phyloP scores from a whole-genome alignment of 2,797 vertebrate species.

The Rhadinocentrus ornatus region DNA sequence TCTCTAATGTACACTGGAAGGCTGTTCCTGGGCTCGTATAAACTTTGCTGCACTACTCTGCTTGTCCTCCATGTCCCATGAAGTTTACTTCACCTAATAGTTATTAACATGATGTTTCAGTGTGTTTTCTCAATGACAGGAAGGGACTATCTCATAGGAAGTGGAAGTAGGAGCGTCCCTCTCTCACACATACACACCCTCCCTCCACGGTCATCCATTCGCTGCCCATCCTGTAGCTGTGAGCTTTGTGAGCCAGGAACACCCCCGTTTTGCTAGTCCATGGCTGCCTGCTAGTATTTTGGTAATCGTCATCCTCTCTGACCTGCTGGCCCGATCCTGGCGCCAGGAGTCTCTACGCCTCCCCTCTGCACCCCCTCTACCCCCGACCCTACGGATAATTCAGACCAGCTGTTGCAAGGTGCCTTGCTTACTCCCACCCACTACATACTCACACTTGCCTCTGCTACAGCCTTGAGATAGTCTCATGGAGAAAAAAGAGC shows the following conservation, averaged over 20 bases:
- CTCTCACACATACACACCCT: constrained; percentile 34
- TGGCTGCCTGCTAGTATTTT: constrained; percentile 85
- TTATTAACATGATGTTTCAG: constrained; percentile 58
- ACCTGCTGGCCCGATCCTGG: constrained; percentile 86
- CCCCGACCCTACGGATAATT: constrained; percentile 81
- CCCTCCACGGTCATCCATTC: constrained; percentile 53
- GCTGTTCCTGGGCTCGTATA: too few species aligned
- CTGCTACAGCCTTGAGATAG: constrained; percentile 54
- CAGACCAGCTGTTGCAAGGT: constrained; percentile 87
- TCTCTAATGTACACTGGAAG: not conserved
- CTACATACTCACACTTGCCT: constrained; percentile 76
- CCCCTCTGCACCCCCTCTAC: constrained; percentile 67
- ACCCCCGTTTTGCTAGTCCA: constrained; percentile 75
- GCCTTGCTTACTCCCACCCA: constrained; percentile 77
- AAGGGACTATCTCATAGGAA: constrained; percentile 85
- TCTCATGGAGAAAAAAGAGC: constrained; percentile 31
- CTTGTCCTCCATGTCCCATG: not conserved
- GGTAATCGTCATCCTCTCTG: constrained; percentile 86
- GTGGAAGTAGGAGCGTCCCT: constrained; percentile 82
- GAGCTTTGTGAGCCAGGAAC: constrained; percentile 77
- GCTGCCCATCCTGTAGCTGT: constrained; percentile 81
- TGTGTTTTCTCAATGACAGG: constrained; percentile 80
- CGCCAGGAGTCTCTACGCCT: constrained; percentile 83
- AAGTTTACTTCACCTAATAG: constrained; percentile 34
- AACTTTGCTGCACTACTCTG: not conserved